A percentile compares a stretch with the other conserved stretches of the same genome.
phyloP scores from a whole-genome alignment of 2,113 vertebrate species.

The Calidris pygmaea region DNA sequence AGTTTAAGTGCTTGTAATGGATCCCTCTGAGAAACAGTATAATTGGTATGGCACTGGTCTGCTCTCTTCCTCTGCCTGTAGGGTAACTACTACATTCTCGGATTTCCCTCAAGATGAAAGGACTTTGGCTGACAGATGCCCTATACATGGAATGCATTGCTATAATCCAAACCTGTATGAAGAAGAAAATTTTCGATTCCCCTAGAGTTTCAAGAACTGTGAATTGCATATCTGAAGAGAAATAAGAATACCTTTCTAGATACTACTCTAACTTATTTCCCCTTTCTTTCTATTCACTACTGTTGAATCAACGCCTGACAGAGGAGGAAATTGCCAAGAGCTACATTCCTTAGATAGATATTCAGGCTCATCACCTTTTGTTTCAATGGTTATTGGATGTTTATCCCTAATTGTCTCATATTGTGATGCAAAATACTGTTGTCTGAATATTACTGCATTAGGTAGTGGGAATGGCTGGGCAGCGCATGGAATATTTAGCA shows the following conservation, averaged over 20 bases:
- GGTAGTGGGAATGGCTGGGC: neutral
- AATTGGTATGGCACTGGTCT: slow-evolving; percentile 43
- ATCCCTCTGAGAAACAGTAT: slow-evolving; percentile 54
- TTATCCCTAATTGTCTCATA: neutral
- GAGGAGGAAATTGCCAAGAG: neutral
- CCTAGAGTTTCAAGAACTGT: neutral
- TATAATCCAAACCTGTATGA: neutral
- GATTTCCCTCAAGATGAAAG: slow-evolving; percentile 45
- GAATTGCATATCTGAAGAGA: neutral
- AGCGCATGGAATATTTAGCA: neutral
- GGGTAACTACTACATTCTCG: slow-evolving; percentile 37
- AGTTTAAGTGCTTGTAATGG: slow-evolving; percentile 44
- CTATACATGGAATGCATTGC: slow-evolving; percentile 8
- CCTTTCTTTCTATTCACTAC: neutral
- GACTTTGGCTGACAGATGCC: slow-evolving; percentile 26
- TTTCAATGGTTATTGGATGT: neutral
- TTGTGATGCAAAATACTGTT: neutral
- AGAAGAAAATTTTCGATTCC: neutral
- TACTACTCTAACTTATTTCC: neutral
- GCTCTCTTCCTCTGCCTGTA: slow-evolving; percentile 27
- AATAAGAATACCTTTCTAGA: neutral
- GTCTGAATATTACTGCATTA: neutral
- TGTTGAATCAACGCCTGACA: neutral
- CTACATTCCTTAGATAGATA: neutral
- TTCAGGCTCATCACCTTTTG: neutral